Conservation (phyloP, 2,113 vertebrate genomes). For the Brevimyrus niger region DNA sequence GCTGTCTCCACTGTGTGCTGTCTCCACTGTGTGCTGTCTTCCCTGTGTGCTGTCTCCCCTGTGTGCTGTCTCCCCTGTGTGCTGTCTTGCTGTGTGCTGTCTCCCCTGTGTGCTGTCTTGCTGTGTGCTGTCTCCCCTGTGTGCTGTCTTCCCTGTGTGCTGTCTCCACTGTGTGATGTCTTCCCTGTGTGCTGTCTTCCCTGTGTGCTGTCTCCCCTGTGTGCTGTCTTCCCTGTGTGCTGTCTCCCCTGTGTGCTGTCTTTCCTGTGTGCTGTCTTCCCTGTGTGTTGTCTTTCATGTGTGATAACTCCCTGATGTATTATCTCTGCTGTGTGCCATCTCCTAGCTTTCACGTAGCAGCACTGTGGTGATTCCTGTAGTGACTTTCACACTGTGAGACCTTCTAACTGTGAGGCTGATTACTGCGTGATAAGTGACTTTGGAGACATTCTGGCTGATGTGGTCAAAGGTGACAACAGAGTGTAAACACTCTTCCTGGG, state of each 20-base stretch:
- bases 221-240: background rate
- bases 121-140: background rate
- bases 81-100: background rate
- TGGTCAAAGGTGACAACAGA: background rate
- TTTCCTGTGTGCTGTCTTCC: background rate
- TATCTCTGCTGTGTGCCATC: background rate
- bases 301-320: no score
- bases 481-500: background rate
- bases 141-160: background rate
- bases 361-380: background rate
- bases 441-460: background rate
- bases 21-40: background rate
- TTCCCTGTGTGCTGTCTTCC: background rate
- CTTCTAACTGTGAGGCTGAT: background rate
- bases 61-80: background rate
- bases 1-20: background rate
- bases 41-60: background rate
- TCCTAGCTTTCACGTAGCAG: background rate
- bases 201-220: background rate
- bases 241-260: background rate
- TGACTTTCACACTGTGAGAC: background rate
- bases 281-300: background rate
- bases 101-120: background rate
- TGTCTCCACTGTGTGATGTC: background rate
- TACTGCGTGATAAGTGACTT: background rate